These are phyloP conservation scores for Eublepharis macularius DNA, from an alignment of 2,113 vertebrate species.

Conservation along the genomic window DNA sequence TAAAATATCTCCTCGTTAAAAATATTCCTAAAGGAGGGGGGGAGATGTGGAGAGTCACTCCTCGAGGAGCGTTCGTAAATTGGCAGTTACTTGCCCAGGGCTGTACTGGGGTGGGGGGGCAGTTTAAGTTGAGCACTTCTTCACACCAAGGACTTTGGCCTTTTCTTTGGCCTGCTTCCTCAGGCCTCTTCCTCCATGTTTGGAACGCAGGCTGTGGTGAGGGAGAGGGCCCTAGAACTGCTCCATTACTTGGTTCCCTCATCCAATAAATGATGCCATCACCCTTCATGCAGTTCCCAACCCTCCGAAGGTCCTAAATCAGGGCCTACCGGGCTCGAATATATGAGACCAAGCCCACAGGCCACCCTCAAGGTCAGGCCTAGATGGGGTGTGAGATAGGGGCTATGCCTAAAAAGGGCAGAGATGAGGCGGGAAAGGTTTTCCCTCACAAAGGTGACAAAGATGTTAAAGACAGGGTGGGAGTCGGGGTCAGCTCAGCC, in stretches of 20 bases:
- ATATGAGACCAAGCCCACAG: neutral
- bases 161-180: neutral
- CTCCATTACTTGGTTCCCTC: neutral
- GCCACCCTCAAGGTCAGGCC: neutral
- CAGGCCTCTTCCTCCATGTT: neutral
- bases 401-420: neutral
- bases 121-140: neutral
- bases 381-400: neutral
- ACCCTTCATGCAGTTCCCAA: neutral
- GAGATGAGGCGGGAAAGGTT: neutral
- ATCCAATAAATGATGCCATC: neutral
- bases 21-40: neutral
- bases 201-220: too few species aligned
- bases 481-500: neutral
- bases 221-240: neutral
- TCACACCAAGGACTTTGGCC: neutral
- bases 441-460: neutral
- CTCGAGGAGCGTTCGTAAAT: neutral
- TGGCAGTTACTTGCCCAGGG: neutral
- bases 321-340: neutral
- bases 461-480: too few species aligned
- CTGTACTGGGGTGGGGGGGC: accelerated
- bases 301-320: neutral
- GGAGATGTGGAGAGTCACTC: neutral
- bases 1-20: neutral